phyloP scores from a whole-genome alignment of 2,113 vertebrate genomes.

The Pholis gunnellus region DNA sequence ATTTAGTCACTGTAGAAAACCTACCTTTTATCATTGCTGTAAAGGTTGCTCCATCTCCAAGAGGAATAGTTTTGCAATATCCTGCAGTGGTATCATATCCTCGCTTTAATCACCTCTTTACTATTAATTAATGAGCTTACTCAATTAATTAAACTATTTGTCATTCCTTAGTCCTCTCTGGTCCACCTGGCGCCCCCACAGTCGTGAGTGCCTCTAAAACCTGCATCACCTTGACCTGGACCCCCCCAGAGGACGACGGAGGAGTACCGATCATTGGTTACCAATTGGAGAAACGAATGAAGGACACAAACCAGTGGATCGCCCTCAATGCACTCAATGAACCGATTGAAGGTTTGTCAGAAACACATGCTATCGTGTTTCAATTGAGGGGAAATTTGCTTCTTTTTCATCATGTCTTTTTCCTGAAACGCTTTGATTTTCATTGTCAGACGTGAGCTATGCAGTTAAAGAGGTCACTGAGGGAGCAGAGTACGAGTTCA shows the following conservation, averaged over 20 bases:
- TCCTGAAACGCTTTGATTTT: neutral
- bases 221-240: slow-evolving; percentile 86
- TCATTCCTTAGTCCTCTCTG: slow-evolving; percentile 80
- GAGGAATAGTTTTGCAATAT: slow-evolving; percentile 11
- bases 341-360: slow-evolving; percentile 83
- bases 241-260: slow-evolving; percentile 79
- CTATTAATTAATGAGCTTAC: slow-evolving; percentile 16
- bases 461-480: slow-evolving; percentile 84
- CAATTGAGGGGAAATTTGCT: neutral
- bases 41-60: neutral
- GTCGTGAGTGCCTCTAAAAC: slow-evolving; percentile 83
- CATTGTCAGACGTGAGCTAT: slow-evolving; percentile 81
- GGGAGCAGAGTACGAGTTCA: slow-evolving; percentile 90
- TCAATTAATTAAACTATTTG: slow-evolving; percentile 17
- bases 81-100: slow-evolving; percentile 7
- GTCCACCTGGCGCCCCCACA: slow-evolving; percentile 84
- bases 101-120: slow-evolving; percentile 23
- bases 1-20: slow-evolving; percentile 9
- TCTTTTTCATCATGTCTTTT: neutral
- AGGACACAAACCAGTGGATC: slow-evolving; percentile 86
- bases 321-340: slow-evolving; percentile 78
- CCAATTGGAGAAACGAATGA: slow-evolving; percentile 88
- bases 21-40: slow-evolving; percentile 6
- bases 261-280: slow-evolving; percentile 87
- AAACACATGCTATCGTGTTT: neutral